Base-by-base conservation (phyloP, 2,113 vertebrate species). In the Lichenostomus cassidix region DNA sequence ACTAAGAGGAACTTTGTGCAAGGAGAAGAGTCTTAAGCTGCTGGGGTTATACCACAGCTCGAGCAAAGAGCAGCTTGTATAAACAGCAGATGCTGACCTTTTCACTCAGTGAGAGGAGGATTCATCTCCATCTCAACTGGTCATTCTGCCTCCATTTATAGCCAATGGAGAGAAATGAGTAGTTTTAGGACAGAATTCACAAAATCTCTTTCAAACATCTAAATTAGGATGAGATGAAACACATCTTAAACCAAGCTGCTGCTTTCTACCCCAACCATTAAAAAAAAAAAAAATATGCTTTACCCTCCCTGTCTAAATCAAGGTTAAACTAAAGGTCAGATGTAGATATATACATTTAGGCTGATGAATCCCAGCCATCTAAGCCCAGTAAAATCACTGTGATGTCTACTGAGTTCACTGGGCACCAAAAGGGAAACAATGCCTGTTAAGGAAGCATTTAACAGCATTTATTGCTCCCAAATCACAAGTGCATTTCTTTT, bases 81-180 rank as follows among this genome's bases (percentile, higher is more conserved):
- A 85, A 95, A 73, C 46, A 92, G 58, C 46, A 87, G 49, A 89
- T 33, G 53, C 41, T 75, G 70, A 56, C 52, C 76, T 92, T 93
- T 92, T 52, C 65, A 75, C 65, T 49, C 65, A 67, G 35, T 1
- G 4, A 88, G 55, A 70, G 39, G 8, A 39, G 89, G 68, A 90
- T 94, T 93, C 89, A 55, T 89, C 76, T 93, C 71, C 55, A 74
- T 86, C 86, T 93, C 90, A 77, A 24, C 35, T 94, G 86, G 83
- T 83, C 89, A 87, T 55, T 85, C 44, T 49, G 37, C 9, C 16
- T 90, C 83, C 71, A 50, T 63, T 88, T 83, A 65, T 28, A 86
- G 50, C 55, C 79, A 47, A 25, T 67, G 29, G 63, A 90, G 76
- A 94, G 24, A 94, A 93, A 90, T 55, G 27, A 33, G 33, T 63